phyloP scores from a whole-genome alignment of 2,113 vertebrate genomes.

The Fulmarus glacialis region DNA sequence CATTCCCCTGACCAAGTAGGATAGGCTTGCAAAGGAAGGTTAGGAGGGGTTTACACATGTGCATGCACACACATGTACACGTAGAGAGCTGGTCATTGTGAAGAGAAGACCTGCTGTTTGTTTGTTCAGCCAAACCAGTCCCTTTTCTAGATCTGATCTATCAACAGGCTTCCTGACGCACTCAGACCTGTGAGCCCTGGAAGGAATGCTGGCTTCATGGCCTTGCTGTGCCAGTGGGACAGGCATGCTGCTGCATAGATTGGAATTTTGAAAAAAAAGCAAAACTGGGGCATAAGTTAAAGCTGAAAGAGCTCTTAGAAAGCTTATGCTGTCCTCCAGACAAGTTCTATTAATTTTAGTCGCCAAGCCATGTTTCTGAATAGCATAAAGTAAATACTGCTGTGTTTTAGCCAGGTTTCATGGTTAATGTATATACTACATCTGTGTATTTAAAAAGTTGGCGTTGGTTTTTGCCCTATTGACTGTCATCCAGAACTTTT shows the following conservation, averaged over 20 bases:
- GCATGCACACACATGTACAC: neutral
- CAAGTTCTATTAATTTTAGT: constrained; percentile 42
- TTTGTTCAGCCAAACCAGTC: neutral
- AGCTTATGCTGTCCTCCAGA: constrained; percentile 8
- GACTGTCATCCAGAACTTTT: neutral
- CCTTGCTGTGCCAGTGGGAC: neutral
- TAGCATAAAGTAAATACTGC: constrained; percentile 43
- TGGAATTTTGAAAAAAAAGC: neutral
- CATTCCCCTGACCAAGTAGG: neutral
- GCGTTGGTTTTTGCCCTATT: neutral
- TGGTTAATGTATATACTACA: neutral
- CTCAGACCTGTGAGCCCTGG: neutral
- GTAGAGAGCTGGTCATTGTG: neutral
- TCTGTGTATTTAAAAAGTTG: neutral
- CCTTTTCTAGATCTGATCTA: neutral
- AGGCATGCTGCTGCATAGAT: neutral
- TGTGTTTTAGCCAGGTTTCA: neutral
- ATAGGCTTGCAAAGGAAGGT: neutral
- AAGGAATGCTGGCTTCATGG: neutral
- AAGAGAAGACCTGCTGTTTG: neutral
- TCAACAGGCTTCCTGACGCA: neutral
- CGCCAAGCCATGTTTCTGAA: constrained; percentile 39
- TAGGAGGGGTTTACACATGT: neutral
- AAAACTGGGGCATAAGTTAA: neutral
- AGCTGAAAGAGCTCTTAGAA: constrained; percentile 53